Evolutionary conservation across 2,113 vertebrate species (phyloP).

Genomic region (Triplophysa tibetana): DNA sequence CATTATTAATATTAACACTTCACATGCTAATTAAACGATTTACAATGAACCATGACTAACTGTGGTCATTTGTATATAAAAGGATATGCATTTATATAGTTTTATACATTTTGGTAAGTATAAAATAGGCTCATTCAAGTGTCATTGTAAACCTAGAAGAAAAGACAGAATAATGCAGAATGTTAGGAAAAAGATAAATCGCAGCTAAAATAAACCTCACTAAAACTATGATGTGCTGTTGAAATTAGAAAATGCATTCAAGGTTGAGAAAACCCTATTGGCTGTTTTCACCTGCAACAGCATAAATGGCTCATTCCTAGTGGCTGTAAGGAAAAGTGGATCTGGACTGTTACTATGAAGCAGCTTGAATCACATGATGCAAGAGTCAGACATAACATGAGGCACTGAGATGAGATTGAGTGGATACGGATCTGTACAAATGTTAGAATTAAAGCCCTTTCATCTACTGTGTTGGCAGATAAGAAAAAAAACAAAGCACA

Average conservation of each 20-base stretch:
- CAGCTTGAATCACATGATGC: constrained; percentile 22
- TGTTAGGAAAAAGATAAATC: neutral
- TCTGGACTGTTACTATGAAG: constrained; percentile 54
- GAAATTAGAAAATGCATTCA: neutral
- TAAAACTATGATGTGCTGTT: neutral
- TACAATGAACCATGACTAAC: neutral
- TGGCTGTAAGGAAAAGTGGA: constrained; percentile 29
- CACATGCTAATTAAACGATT: neutral
- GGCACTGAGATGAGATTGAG: neutral
- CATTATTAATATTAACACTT: neutral
- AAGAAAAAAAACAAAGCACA: neutral
- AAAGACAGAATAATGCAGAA: too few relatives aligned
- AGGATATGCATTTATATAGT: neutral
- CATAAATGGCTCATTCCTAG: constrained; percentile 44
- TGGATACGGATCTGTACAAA: neutral
- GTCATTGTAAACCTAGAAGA: neutral
- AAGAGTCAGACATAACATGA: constrained; percentile 15
- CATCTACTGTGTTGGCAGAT: constrained; percentile 10
- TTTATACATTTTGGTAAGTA: neutral
- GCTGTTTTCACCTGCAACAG: constrained; percentile 36
- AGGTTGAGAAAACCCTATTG: constrained; percentile 12
- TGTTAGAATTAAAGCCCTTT: constrained; percentile 2
- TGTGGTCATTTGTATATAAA: too few relatives aligned
- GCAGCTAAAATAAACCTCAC: neutral
- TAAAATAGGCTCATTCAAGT: neutral